Conservation (phyloP, 2,113 vertebrate genomes). For the Meriones unguiculatus region DNA sequence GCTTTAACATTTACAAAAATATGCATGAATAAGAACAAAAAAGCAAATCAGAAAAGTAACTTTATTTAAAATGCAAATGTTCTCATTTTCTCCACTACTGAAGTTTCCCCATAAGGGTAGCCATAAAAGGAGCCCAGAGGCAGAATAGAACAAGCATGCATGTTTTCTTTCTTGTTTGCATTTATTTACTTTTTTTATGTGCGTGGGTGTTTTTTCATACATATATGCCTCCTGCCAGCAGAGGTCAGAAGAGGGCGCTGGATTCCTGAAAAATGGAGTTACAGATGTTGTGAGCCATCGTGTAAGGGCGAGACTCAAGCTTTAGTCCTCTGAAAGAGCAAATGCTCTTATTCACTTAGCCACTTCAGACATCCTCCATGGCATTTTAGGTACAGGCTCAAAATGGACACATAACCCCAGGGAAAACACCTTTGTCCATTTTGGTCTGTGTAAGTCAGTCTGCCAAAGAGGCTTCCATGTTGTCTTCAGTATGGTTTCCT, state of each 20-base stretch:
- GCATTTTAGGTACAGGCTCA: conserved; percentile 31
- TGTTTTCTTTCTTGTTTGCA: background rate
- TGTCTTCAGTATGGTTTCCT: background rate
- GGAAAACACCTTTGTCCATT: conserved; percentile 47
- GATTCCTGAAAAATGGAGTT: background rate
- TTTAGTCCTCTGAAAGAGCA: background rate
- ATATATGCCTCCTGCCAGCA: background rate
- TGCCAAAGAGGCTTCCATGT: background rate
- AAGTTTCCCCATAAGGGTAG: conserved; percentile 3
- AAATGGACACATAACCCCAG: conserved; percentile 36
- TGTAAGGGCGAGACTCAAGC: background rate
- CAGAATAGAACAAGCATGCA: background rate
- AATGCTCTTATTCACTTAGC: background rate
- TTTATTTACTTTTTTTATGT: background rate
- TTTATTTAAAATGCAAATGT: conserved; percentile 65
- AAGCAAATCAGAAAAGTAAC: conserved; percentile 51
- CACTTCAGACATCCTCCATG: background rate
- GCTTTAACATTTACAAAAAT: conserved; percentile 59
- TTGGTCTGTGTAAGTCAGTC: background rate
- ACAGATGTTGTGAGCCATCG: background rate
- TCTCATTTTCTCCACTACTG: conserved; percentile 58
- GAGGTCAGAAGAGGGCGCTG: background rate
- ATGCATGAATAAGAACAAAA: conserved; percentile 7
- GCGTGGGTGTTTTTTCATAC: background rate
- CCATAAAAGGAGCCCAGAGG: conserved; percentile 46